Conservation (phyloP, 2,113 vertebrate genomes). For the Heptranchias perlo region DNA sequence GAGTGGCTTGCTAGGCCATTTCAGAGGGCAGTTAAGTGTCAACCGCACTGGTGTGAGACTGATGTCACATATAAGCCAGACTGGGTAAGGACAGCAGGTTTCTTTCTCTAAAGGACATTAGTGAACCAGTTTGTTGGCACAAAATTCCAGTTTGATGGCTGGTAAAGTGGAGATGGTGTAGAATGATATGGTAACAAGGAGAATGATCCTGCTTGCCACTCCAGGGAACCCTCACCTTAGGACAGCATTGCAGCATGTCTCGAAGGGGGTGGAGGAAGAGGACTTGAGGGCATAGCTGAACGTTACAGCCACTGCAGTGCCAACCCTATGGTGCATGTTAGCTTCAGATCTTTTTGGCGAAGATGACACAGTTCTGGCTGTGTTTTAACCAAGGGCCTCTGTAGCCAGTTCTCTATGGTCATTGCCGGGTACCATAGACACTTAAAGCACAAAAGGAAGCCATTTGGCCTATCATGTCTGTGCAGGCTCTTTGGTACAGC, state of each 20-base stretch:
- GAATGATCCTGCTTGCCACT: neutral
- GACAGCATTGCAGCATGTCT: neutral
- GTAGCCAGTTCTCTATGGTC: neutral
- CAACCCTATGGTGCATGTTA: neutral
- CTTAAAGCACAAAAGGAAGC: neutral
- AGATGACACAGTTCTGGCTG: neutral
- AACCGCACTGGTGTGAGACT: neutral
- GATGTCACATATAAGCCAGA: neutral
- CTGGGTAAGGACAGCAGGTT: neutral
- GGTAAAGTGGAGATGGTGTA: neutral
- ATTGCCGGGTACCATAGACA: neutral
- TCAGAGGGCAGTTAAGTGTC: neutral
- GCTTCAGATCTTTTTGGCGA: neutral
- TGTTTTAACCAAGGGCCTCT: neutral
- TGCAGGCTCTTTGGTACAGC: neutral
- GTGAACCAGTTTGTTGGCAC: neutral
- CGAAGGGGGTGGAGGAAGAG: neutral
- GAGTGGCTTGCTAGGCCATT: neutral
- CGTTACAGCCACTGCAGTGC: neutral
- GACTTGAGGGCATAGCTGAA: neutral
- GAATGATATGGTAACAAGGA: neutral
- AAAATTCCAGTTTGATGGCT: neutral
- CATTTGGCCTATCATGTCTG: neutral
- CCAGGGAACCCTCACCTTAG: neutral
- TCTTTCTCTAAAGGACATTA: neutral